Base-by-base conservation (phyloP, 92 coral and sea anemone genomes). In the Zoanthus gigantus region DNA sequence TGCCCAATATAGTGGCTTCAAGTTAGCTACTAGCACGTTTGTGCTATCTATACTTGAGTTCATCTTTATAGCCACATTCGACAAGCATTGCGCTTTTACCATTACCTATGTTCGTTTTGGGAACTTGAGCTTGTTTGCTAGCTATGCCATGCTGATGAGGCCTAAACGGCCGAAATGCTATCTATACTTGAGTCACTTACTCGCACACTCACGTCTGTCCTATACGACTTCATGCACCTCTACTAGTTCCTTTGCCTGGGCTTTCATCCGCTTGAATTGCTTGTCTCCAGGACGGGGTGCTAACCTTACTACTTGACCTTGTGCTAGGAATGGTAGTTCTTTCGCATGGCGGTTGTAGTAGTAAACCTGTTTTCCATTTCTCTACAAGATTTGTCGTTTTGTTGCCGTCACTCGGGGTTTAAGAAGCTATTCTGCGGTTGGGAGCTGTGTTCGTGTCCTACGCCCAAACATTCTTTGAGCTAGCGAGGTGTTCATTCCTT, bases 291-390 rank as follows among this genome's bases (percentile, higher is more conserved):
- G 89, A 0, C 76, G 53, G 18, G 89, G 87, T 1, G 30, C 53
- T 17, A 86, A 37, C 42, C 42, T 37, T 37, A 37, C 42, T 37
- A 4, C 42, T 37, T 37, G 42, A 37, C 42, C 42, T 77, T 86
- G 18, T 13, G 32, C 34, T 2, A 86, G 86, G 16, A 77, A 67
- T 28, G 87, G 18, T 11, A 87, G 79, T 66, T 87, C 90, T 28
- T 80, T 87, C 3, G 23, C 53, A 16, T 87, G 84, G 3, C 47
- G 7, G 66, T 87, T 79, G 57, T 86, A 77, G 0, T 78, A 78
- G 71, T n/a, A 23, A 0, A 34, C 87, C 17, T 78, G 79, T 68
- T 37, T 68, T 68, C n/a, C 73, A 8, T 68, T 68, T 44, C 74
- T 29, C 48, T 44, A 9, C 74, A 71, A 44, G 29, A 71, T 71